Conservation (phyloP, 1,140 invertebrate genomes). For the Leucophenga varia region DNA sequence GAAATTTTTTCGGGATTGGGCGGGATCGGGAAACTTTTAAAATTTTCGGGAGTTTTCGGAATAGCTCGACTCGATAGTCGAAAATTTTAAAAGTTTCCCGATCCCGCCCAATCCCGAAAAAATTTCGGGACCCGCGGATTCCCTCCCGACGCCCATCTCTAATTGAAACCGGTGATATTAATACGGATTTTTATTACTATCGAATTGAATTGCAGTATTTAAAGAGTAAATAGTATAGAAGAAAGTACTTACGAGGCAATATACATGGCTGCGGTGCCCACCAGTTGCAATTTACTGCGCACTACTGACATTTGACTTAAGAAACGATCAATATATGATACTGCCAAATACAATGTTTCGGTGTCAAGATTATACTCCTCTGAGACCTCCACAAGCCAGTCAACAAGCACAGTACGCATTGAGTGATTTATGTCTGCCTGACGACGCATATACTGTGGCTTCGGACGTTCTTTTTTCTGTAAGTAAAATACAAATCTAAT, state of each 20-base stretch:
- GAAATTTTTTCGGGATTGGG: too few relatives aligned
- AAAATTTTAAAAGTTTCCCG: too few relatives aligned
- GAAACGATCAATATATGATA: conserved; percentile 93
- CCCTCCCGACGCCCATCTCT: too few relatives aligned
- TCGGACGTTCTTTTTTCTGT: conserved; percentile 65
- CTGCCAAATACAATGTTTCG: conserved; percentile 87
- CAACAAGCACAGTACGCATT: conserved; percentile 88
- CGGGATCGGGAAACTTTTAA: too few relatives aligned
- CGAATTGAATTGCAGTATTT: too few relatives aligned
- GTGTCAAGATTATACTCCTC: conserved; percentile 86
- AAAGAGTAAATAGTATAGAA: too few relatives aligned
- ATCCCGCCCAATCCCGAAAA: too few relatives aligned
- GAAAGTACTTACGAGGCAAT: conserved; percentile 89
- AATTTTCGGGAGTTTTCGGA: too few relatives aligned
- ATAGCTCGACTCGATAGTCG: too few relatives aligned
- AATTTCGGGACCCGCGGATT: too few relatives aligned
- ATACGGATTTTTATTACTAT: too few relatives aligned
- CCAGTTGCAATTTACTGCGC: conserved; percentile 86
- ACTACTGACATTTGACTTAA: conserved; percentile 92
- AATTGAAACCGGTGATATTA: too few relatives aligned
- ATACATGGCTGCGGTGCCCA: conserved; percentile 94
- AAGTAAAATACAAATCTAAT: conserved; percentile 6
- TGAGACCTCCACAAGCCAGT: conserved; percentile 93
- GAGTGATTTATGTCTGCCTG: conserved; percentile 85
- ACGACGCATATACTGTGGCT: conserved; percentile 88